Base-by-base conservation (phyloP, 2,113 vertebrate species). In the Seriola aureovittata region DNA sequence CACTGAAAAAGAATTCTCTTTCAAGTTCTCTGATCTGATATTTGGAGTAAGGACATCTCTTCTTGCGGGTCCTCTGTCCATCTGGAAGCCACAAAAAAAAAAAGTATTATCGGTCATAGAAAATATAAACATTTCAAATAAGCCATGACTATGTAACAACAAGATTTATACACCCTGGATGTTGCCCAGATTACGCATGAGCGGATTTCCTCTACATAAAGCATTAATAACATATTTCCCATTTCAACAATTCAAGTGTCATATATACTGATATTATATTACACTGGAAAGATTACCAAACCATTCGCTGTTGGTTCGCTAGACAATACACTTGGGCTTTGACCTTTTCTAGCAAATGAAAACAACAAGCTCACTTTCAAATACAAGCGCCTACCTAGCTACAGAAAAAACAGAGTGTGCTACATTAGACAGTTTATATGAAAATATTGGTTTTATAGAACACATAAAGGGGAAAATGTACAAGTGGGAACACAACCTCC, bases 1-100 rank as follows among this genome's bases (percentile, higher is more conserved):
- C 97, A 65, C 97, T 99, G 95, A 99, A 99, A 94, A 99, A 99
- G 94, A 99, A 99, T 90, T 99, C 97, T 60, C 97, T 94, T 89
- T 99, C 98, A 89, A 99, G 95, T 95, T 99, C 97, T 87, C 98
- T 94, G 91, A 99, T 98, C 93, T 99, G 98, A 78, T 99, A 99
- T 94, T 99, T 99, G 86, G 97, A 97, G 86, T 99, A 99, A 0
- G 98, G 97, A 80, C 98, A 99, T 85, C 98, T 97, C 93, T 99
- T 99, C 95, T 99, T 99, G 67, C 97, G 96, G 38, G 96, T 97
- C 70, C 97, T 96, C 85, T 97, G 97, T 91, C 97, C 97, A 97
- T 93, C 98, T 99, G 95, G 80, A 93, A 68, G 90, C 90, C 73
- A 66, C 72, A 91, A 46, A 82, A 87, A 83, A n/a, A 71, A 44